Conservation (phyloP, 2,113 vertebrate genomes). For the Eurystomus gularis region DNA sequence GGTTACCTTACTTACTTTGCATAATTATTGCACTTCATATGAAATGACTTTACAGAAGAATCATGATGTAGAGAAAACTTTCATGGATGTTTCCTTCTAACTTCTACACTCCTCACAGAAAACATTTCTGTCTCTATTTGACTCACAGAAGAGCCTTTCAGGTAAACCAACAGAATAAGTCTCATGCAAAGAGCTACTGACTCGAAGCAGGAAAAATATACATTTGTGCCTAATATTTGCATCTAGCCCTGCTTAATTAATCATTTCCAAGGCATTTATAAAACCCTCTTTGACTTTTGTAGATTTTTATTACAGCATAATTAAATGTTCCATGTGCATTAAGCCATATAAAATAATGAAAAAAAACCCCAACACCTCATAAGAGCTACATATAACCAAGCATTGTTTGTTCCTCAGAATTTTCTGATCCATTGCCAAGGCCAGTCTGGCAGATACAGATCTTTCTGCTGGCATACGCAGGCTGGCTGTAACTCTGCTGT, state of each 20-base stretch:
- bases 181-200: neutral
- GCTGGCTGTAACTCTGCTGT: neutral
- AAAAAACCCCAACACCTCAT: too few relatives aligned
- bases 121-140: neutral
- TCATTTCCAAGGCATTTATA: neutral
- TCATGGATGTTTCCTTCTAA: neutral
- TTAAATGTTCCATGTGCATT: neutral
- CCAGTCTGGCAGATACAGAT: neutral
- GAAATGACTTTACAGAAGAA: neutral
- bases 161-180: neutral
- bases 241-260: conserved; percentile 15
- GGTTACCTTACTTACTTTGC: neutral
- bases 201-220: neutral
- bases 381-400: neutral
- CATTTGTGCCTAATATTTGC: neutral
- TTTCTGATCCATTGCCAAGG: neutral
- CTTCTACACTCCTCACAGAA: neutral
- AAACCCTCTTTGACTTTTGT: conserved; percentile 1
- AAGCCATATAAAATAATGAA: too few relatives aligned
- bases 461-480: neutral
- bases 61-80: neutral
- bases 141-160: neutral
- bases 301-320: conserved; percentile 17
- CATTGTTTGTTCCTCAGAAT: neutral
- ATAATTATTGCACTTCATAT: neutral